Evolutionary conservation across 2,113 vertebrate species (phyloP).

Genomic region (Benitochromis conjunctus): DNA sequence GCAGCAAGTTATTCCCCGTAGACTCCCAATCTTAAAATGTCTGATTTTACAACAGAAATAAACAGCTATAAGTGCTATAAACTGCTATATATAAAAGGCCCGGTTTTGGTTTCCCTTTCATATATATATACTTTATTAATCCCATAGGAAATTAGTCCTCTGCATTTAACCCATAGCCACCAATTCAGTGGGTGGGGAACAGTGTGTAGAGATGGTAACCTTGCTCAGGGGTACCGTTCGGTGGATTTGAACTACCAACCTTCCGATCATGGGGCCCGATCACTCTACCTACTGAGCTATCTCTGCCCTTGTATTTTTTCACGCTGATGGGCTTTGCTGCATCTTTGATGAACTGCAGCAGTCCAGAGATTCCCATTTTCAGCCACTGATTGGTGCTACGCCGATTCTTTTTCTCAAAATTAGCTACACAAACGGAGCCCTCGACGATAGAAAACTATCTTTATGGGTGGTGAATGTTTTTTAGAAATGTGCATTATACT

Average conservation of each 20-base stretch:
- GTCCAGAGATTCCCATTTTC: slow-evolving; percentile 91
- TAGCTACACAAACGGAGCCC: too few species aligned
- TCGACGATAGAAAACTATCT: background rate
- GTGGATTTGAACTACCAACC: too few species aligned
- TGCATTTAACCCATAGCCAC: too few species aligned
- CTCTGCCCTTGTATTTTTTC: slow-evolving; percentile 81
- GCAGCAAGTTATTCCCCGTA: background rate
- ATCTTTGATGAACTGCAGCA: slow-evolving; percentile 91
- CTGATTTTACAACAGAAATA: background rate
- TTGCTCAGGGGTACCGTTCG: too few species aligned
- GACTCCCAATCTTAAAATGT: background rate
- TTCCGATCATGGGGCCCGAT: too few species aligned
- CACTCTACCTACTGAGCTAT: too few species aligned
- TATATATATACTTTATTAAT: too few species aligned
- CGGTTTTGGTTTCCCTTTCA: background rate
- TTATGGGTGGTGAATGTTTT: background rate
- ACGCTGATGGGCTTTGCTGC: slow-evolving; percentile 84
- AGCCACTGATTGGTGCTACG: background rate
- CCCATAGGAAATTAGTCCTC: too few species aligned
- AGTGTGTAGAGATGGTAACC: too few species aligned
- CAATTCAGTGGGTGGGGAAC: too few species aligned
- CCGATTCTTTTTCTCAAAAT: background rate
- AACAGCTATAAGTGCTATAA: background rate
- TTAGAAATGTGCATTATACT: background rate
- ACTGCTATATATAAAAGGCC: background rate